Evolutionary conservation across 2,888 invertebrate species (phyloP), one percentile per base, ranked within the genome.

Genomic region (Athalia cordata): DNA sequence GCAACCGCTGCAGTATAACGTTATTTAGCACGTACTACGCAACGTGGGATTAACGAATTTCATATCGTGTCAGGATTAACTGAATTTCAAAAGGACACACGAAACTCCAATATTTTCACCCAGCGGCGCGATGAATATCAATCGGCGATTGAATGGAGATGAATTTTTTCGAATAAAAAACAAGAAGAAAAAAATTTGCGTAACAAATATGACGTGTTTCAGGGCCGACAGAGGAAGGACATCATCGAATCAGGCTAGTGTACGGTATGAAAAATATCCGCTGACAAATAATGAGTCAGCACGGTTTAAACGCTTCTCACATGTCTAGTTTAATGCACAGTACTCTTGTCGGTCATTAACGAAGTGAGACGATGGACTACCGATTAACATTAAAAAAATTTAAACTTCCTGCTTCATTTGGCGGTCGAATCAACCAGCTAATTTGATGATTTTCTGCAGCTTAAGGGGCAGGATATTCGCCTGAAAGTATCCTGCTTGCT

Each of bases 401-500:
- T n/a, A 64, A 61, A 61, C 50, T 11, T 57, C 6, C 59, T n/a
- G 75, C 50, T 47, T 62, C 50, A 43, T 75, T 62, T 29, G 43
- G n/a, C 50, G 62, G 45, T 57, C 9, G 45, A 8, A 47, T 47
- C 13, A 13, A 9, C 49, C 59, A 15, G 75, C 75, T 75, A 75
- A 75, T 75, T 29, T 29, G 52, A 64, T 62, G 75, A 75, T 75
- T 62, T 29, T 29, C 29, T 29, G 29, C 29, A 29, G 29, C 29
- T 1, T 29, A 29, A 29, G 29, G 29, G 62, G 75, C 64, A 75
- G 75, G 75, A 4, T n/a, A 55, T 75, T 75, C 49, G 75, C 29
- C 29, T n/a, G 50, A 62, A 43, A 75, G 62, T 29, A 62, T 62
- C 75, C 62, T 62, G 64, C 29, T 29, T 29, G 75, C 75, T 75